Base-by-base conservation (phyloP, 2,113 vertebrate genomes). In the Protobothrops flavoviridis region DNA sequence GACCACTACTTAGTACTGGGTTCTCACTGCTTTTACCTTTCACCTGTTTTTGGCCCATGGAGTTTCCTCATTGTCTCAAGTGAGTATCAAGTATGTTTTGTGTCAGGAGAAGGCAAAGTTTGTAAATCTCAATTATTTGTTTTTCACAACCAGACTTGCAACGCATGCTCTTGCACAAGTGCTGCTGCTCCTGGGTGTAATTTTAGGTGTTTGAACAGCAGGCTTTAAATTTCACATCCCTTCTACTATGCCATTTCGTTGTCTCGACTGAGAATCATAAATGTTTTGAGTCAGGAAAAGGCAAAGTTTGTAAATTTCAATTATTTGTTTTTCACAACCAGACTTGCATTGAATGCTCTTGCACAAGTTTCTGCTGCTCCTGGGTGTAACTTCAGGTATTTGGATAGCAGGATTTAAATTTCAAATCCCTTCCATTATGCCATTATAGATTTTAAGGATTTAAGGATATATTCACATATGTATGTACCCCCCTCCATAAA, bases 1-100 rank as follows among this genome's bases (percentile, higher is more conserved):
- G 64, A 92, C 94, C 94, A 92, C 94, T 94, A 93, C 91, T 92
- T 43, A 61, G 74, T 56, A 93, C 93, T 92, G 59, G 61, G 92
- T 95, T 93, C 13, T 59, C 33, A 45, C 29, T 95, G 89, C 87
- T 94, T 96, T 96, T 96, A 94, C 95, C 96, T 97, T 96, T 97
- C 95, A 95, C 96, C 97, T 94, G 96, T 91, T 97, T 96, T 96
- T 94, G 89, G 94, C 94, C 88, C 29, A 55, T 0, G 88, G 92
- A 96, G 90, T 95, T 95, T 94, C 94, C 91, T 96, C 95, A 94
- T 94, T 94, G 91, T 94, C 90, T 90, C 74, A 92, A 61, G 92
- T 94, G 95, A 96, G 97, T 95, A 96, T 96, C 95, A 96, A 92
- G 92, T 53, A 69, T 53, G 55, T 74, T 43, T 64, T 0, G 0